phyloP scores from a whole-genome alignment of 2,797 vertebrate species.

The Sebastes matsubarae region DNA sequence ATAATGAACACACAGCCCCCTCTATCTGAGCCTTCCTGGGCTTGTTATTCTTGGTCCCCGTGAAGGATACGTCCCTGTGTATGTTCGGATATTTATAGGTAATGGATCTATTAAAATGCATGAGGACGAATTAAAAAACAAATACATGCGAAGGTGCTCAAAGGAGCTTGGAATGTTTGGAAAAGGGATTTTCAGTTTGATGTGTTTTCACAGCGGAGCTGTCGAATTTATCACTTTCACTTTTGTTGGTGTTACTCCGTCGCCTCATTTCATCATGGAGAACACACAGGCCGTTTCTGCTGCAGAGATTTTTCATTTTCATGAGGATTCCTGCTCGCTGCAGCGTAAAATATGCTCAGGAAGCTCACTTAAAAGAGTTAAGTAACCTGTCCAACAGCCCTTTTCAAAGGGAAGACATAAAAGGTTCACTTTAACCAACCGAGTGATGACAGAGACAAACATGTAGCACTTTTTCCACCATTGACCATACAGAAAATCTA shows the following conservation, averaged over 20 bases:
- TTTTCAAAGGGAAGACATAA: conserved; percentile 47
- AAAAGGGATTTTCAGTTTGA: conserved; percentile 73
- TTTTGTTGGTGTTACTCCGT: conserved; percentile 69
- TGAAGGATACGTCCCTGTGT: conserved; percentile 70
- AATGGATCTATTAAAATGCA: conserved; percentile 84
- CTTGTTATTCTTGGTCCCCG: conserved; percentile 83
- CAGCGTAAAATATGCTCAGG: conserved; percentile 43
- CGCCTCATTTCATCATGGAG: conserved; percentile 68
- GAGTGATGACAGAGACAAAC: conserved; percentile 49
- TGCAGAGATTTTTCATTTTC: conserved; percentile 59
- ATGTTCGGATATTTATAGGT: conserved; percentile 81
- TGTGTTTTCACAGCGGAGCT: conserved; percentile 75
- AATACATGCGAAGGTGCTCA: conserved; percentile 74
- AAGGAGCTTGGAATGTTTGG: conserved; percentile 76
- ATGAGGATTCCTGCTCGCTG: conserved; percentile 34
- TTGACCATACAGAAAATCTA: conserved; percentile 23
- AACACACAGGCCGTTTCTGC: conserved; percentile 64
- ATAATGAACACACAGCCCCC: conserved; percentile 80
- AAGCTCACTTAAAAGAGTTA: conserved; percentile 37
- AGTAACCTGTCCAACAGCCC: conserved; percentile 30
- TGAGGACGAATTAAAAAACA: conserved; percentile 81
- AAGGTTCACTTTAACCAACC: conserved; percentile 39
- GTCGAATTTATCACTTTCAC: conserved; percentile 81
- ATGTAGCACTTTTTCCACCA: conserved; percentile 42
- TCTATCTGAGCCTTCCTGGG: conserved; percentile 75